Evolutionary conservation across 2,797 vertebrate genomes (phyloP).

Genomic region (Triplophysa bombifrons): DNA sequence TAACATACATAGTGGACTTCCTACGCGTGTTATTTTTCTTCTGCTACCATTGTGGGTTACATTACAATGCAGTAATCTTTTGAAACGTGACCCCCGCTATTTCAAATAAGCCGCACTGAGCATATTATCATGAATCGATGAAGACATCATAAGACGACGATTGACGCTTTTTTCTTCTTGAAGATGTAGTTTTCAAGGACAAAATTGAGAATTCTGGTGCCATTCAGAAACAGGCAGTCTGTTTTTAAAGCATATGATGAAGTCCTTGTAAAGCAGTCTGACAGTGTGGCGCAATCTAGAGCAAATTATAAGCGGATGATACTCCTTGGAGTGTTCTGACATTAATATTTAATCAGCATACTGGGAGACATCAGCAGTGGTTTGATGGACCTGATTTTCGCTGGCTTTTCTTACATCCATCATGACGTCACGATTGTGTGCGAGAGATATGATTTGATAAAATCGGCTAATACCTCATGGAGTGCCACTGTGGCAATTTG

Average conservation of each 20-base stretch:
- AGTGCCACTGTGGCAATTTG: neutral
- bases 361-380: constrained; percentile 3
- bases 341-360: constrained; percentile 27
- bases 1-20: constrained; percentile 32
- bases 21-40: neutral
- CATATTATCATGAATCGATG: constrained; percentile 18
- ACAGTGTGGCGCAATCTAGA: constrained; percentile 1
- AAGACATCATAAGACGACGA: constrained; percentile 1
- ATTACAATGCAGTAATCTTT: neutral
- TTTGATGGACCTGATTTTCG: constrained; percentile 17
- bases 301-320: constrained; percentile 15
- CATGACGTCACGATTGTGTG: neutral
- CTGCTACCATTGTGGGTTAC: neutral
- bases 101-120: constrained; percentile 22
- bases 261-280: neutral
- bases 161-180: neutral
- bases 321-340: constrained; percentile 16
- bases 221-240: neutral
- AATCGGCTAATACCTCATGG: neutral
- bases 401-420: constrained; percentile 3
- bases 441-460: neutral
- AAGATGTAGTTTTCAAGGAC: neutral
- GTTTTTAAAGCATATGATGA: neutral
- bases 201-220: neutral
- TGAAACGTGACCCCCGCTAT: constrained; percentile 17